These are phyloP conservation scores for Pangasius djambal DNA, from an alignment of 2,797 vertebrate species.

Conservation along the genomic window DNA sequence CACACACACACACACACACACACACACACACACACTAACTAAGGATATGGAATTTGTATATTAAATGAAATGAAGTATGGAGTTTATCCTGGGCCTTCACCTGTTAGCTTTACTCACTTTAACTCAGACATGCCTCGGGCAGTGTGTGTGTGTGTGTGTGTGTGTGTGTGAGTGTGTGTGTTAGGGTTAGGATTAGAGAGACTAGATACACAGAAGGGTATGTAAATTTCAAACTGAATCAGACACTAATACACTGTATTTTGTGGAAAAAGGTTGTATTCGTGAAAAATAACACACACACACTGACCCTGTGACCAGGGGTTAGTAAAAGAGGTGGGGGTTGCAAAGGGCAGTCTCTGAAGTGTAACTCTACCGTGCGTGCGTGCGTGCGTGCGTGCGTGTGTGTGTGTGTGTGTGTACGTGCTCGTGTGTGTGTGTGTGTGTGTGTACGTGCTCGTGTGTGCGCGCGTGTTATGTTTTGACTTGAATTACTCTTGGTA, in stretches of 20 bases:
- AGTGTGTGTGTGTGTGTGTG: background rate
- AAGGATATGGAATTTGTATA: too few species aligned
- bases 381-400: background rate
- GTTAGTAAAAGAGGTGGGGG: background rate
- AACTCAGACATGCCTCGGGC: background rate
- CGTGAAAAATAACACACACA: background rate
- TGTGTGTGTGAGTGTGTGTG: background rate
- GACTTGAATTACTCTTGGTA: conserved; percentile 11
- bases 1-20: conserved; percentile 1
- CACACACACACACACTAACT: conserved; percentile 7
- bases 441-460: background rate
- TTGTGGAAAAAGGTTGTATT: background rate
- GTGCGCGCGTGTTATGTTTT: conserved; percentile 25
- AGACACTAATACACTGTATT: background rate
- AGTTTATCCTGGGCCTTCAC: background rate
- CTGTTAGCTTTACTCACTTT: background rate
- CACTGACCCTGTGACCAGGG: background rate
- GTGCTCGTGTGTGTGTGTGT: conserved; percentile 14
- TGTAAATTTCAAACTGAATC: background rate
- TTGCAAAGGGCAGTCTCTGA: background rate
- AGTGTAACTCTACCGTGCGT: conserved; percentile 15
- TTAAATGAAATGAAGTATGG: background rate
- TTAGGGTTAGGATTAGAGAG: too few species aligned
- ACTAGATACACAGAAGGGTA: background rate
- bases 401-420: background rate